Conservation (phyloP, 2,113 vertebrate genomes). For the Maccullochella peelii region DNA sequence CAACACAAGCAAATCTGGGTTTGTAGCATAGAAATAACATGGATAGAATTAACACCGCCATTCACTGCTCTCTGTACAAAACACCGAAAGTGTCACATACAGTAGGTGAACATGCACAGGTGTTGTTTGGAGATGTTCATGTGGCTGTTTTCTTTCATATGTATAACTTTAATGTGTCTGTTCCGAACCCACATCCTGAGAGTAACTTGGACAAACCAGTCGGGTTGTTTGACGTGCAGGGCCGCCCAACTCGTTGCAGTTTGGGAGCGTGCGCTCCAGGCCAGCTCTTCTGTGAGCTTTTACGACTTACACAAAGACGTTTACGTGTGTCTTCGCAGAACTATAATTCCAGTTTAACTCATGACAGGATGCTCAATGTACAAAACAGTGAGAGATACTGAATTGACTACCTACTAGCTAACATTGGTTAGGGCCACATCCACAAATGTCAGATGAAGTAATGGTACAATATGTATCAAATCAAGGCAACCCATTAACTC, state of each 20-base stretch:
- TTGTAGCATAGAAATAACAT: not conserved
- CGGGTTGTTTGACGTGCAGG: too few species aligned
- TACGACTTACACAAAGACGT: not conserved
- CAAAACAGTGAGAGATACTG: not conserved
- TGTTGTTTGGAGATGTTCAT: not conserved
- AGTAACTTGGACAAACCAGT: too few species aligned
- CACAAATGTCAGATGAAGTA: not conserved
- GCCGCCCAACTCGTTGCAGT: not conserved
- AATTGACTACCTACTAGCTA: not conserved
- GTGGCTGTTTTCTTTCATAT: not conserved
- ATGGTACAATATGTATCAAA: not conserved
- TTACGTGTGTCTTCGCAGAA: not conserved
- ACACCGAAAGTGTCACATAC: not conserved
- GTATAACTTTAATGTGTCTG: not conserved
- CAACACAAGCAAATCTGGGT: not conserved
- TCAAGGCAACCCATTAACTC: slow-evolving; percentile 1
- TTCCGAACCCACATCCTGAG: too few species aligned
- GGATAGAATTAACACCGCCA: not conserved
- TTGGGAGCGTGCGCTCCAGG: not conserved
- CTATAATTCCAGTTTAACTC: not conserved
- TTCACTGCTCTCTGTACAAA: not conserved
- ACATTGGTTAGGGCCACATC: not conserved
- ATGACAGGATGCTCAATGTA: not conserved
- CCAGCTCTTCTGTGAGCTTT: not conserved
- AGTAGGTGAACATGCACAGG: not conserved